phyloP scores from a whole-genome alignment of 2,888 invertebrate species.

The Hemistola chrysoprasaria region DNA sequence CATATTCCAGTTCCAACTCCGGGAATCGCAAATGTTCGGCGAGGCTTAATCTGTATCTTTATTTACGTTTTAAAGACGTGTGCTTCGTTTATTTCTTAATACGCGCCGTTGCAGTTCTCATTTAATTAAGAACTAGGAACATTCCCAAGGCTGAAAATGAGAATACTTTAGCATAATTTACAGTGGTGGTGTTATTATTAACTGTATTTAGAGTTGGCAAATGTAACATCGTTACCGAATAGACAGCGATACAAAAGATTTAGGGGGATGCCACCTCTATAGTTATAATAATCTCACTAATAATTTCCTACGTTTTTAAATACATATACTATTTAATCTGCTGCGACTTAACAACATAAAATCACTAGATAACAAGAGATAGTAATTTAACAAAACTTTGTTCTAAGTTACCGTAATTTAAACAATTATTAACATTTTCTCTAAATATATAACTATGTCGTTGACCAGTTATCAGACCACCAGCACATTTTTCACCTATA shows the following conservation, averaged over 20 bases:
- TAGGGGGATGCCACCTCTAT: too few species aligned
- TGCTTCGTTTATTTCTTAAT: conserved; percentile 73
- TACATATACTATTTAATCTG: too few species aligned
- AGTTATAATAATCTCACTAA: too few species aligned
- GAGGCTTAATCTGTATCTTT: conserved; percentile 38
- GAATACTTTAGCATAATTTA: conserved; percentile 15
- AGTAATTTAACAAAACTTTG: too few species aligned
- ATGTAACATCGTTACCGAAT: too few species aligned
- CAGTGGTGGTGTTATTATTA: too few species aligned
- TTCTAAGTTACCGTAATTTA: too few species aligned
- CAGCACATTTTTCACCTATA: conserved; percentile 19
- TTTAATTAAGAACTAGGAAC: conserved; percentile 68
- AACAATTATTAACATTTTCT: not conserved
- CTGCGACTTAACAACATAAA: too few species aligned
- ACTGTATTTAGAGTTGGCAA: too few species aligned
- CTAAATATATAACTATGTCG: conserved; percentile 9
- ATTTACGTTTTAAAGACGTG: conserved; percentile 51
- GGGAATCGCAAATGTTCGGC: conserved; percentile 46
- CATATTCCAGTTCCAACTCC: conserved; percentile 40
- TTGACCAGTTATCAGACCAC: conserved; percentile 13
- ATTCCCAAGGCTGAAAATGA: conserved; percentile 32
- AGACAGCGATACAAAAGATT: too few species aligned
- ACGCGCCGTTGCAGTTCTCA: conserved; percentile 53
- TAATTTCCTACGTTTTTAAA: too few species aligned
- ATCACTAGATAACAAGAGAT: too few species aligned